Base-by-base conservation (phyloP, 2,113 vertebrate genomes). In the Halichoeres trimaculatus region DNA sequence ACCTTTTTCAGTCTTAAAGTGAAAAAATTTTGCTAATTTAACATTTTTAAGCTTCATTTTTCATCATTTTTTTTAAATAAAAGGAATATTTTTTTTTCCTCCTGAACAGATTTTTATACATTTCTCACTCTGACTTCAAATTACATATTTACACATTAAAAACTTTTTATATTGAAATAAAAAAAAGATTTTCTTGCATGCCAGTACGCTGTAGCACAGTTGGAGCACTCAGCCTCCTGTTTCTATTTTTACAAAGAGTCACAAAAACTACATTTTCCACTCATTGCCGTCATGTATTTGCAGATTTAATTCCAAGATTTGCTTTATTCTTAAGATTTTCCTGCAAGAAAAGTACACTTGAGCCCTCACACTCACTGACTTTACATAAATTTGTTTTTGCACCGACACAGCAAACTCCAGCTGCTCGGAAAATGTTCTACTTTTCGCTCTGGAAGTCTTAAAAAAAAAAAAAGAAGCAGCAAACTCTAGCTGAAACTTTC, bases 401-500 rank as follows among this genome's bases (percentile, higher is more conserved):
- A 40, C 10, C 38, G 13, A 51, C 23, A 8, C 20, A 55, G 4
- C 6, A 23, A 59, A 48, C 23, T 45, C 3, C 22, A 22, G 0
- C 8, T 16, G 12, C 12, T 10, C 24, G 23, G 10, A 23, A 63
- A 26, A 41, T 35, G 7, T 35, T 16, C 10, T 1, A 53, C 41
- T 53, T 56, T 55, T 48, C 12, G 55, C 26, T 7, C 6, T 26
- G 40, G 41, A 69, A n/a, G 19, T 47, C 48, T 13, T 14, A 54
- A 16, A n/a, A n/a, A n/a, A n/a, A n/a, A n/a, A n/a, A n/a, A n/a
- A n/a, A n/a, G n/a, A 55, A 5, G 2, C 11, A 60, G 30, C 30
- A 62, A 52, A 11, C 26, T 54, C 48, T 14, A 6, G 41, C 43
- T 2, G 12, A 5, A 65, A 81, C 70, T 83, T 55, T 80, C 17